phyloP scores from a whole-genome alignment of 2,113 vertebrate genomes.

The Glaucidium brasilianum region DNA sequence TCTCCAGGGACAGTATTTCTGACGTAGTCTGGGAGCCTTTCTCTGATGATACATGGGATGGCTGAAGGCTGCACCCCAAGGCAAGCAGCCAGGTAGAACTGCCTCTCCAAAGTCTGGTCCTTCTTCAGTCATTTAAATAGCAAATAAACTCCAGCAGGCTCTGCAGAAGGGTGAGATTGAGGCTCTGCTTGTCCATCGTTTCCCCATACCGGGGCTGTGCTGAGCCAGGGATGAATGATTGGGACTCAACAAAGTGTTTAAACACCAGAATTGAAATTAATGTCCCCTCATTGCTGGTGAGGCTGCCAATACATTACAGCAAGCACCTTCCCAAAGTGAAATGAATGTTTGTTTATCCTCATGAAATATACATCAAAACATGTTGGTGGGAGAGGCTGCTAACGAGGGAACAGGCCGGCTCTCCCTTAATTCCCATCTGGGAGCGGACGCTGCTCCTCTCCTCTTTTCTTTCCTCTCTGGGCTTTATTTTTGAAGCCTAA shows the following conservation, averaged over 20 bases:
- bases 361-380: constrained; percentile 85
- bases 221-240: constrained; percentile 82
- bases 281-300: constrained; percentile 80
- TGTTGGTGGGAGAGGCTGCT: constrained; percentile 61
- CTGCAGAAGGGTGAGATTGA: not conserved
- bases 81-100: not conserved
- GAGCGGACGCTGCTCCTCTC: not conserved
- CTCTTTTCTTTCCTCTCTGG: not conserved
- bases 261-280: constrained; percentile 89
- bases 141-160: not conserved
- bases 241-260: constrained; percentile 87
- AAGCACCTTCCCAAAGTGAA: constrained; percentile 87
- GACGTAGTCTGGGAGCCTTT: not conserved
- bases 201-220: not conserved
- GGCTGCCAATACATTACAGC: constrained; percentile 86
- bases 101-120: not conserved
- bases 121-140: not conserved
- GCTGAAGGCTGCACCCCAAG: not conserved
- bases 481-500: constrained; percentile 51
- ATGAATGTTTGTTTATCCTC: constrained; percentile 93
- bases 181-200: not conserved
- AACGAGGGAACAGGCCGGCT: constrained; percentile 35
- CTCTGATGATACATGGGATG: not conserved
- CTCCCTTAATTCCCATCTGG: constrained; percentile 33
- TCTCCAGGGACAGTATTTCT: not conserved